Evolutionary conservation across 64 coral and sea anemone species (phyloP).

Genomic region (Cladopsammia gracilis): DNA sequence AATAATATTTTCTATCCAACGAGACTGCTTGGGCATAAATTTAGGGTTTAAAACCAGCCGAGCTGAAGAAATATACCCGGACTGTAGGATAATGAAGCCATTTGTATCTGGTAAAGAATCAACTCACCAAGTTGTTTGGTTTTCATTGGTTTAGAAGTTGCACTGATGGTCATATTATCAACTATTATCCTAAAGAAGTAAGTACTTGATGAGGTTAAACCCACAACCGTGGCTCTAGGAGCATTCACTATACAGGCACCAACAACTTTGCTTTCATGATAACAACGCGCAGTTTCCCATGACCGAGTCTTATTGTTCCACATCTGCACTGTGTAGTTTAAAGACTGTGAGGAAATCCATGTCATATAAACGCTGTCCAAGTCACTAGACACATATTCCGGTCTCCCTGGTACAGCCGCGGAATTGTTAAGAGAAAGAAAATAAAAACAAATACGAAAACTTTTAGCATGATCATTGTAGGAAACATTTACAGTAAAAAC

Average conservation of each 20-base stretch:
- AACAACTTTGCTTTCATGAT: background rate
- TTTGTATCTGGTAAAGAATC: no score
- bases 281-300: background rate
- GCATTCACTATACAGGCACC: background rate
- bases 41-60: no score
- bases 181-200: slow-evolving; percentile 27
- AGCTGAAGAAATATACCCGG: no score
- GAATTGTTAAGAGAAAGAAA: background rate
- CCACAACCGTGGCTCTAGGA: background rate
- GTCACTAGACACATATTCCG: slow-evolving; percentile 1
- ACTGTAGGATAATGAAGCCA: no score
- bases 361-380: background rate
- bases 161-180: background rate
- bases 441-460: no score
- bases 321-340: background rate
- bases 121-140: slow-evolving; percentile 22
- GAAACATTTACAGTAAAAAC: no score
- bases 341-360: background rate
- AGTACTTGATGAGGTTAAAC: background rate
- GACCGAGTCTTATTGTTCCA: background rate
- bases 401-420: background rate
- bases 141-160: background rate
- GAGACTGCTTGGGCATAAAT: no score
- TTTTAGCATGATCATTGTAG: background rate
- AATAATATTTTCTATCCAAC: no score